Base-by-base conservation (phyloP, 2,888 invertebrate species). In the Dryobotodes eremita region DNA sequence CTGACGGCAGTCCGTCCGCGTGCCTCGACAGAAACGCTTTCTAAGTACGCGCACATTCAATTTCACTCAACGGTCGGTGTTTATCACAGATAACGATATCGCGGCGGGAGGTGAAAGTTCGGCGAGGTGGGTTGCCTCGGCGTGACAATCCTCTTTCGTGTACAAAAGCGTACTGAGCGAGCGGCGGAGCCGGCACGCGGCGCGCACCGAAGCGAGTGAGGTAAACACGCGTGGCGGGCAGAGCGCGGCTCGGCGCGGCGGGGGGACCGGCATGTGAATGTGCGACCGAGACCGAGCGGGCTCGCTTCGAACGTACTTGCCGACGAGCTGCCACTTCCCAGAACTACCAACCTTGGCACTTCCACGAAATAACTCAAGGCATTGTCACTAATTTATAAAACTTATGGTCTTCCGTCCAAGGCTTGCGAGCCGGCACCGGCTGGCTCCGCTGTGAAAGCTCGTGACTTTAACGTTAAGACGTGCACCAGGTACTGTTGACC, bases 331-430 rank as follows among this genome's bases (percentile, higher is more conserved):
- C 91, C 94, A 91, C 92, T 96, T 96, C 96, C 93, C 91, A 95
- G 96, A 96, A 96, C 93, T 89, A 91, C 94, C 95, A 95, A 95
- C 95, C 96, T 95, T 95, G 95, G 93, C 93, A 92, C 92, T 96
- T 96, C 96, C 92, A 93, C 94, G 96, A 96, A 97, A 93, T 91
- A 94, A 94, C 95, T 94, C 94, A 93, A 94, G 94, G 94, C 94
- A 96, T 96, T 96, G 96, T 96, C 95, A 96, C 95, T 95, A 95
- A 96, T 96, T 96, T 96, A 95, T 95, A 95, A 96, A 95, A 95
- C 93, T 94, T 95, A 93, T 94, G 93, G 94, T 95, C 94, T 94
- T 94, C 94, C 93, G 91, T 90, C 92, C 94, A 92, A 94, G 94
- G 93, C 92, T 93, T 90, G 89, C 86, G 86, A 89, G 82, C 71